phyloP scores from a whole-genome alignment of 2,888 invertebrate species.

The Nomada flava region DNA sequence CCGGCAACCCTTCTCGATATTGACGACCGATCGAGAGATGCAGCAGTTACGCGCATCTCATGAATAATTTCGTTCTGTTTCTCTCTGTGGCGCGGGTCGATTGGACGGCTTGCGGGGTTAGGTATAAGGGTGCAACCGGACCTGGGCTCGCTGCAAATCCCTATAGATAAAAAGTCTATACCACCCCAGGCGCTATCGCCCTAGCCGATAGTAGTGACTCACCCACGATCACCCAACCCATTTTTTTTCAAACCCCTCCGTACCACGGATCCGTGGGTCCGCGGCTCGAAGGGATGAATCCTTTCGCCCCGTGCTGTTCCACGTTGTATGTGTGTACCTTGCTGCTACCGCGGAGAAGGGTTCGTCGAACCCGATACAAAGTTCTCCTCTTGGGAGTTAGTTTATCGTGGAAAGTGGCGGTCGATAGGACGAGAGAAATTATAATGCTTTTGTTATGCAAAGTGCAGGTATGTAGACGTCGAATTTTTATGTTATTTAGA shows the following conservation, averaged over 20 bases:
- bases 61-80: conserved; percentile 75
- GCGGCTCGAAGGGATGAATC: conserved; percentile 65
- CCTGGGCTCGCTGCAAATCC: conserved; percentile 80
- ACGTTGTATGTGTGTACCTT: conserved; percentile 70
- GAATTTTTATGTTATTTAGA: too few species aligned
- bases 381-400: background rate
- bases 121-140: conserved; percentile 80
- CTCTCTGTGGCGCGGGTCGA: conserved; percentile 57
- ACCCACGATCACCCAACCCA: conserved; percentile 82
- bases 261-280: conserved; percentile 71
- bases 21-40: conserved; percentile 47
- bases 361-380: conserved; percentile 60
- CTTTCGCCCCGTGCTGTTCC: conserved; percentile 74
- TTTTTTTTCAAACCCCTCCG: conserved; percentile 77
- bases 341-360: conserved; percentile 67
- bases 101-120: conserved; percentile 64
- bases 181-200: conserved; percentile 77
- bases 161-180: conserved; percentile 81
- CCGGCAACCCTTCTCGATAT: conserved; percentile 55
- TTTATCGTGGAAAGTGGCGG: too few species aligned
- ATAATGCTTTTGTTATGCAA: too few species aligned
- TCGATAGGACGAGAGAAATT: too few species aligned
- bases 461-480: too few species aligned
- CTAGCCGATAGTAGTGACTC: conserved; percentile 80
- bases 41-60: conserved; percentile 79